Percentiles rank a stretch among this genome's conserved stretches.
Evolutionary conservation across 1,140 invertebrate genomes (phyloP).

Genomic region (Aleiodes sp.): DNA sequence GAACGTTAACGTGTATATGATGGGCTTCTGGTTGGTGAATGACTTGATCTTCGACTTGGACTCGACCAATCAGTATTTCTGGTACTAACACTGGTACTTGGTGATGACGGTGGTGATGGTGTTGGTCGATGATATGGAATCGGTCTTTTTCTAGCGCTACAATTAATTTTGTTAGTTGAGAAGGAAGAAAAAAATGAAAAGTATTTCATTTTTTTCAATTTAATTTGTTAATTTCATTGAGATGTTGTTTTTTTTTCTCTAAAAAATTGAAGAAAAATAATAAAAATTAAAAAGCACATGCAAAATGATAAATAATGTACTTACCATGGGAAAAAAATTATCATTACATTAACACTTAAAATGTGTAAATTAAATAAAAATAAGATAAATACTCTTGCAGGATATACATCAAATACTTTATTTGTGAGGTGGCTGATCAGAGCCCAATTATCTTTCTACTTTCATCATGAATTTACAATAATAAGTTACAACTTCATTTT

Average conservation of each 20-base stretch:
- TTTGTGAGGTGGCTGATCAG: not conserved
- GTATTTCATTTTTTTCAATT: not conserved
- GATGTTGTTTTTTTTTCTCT: no score
- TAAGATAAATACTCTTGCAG: not conserved
- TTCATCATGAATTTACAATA: not conserved
- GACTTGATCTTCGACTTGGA: slow-evolving; percentile 61
- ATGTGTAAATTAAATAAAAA: slow-evolving; percentile 5
- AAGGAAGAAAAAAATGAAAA: slow-evolving; percentile 32
- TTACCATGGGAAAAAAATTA: not conserved
- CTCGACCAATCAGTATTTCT: slow-evolving; percentile 66
- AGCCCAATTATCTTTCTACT: not conserved
- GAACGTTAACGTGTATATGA: slow-evolving; percentile 50
- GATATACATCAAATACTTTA: slow-evolving; percentile 12
- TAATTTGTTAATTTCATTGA: not conserved
- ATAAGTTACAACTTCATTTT: not conserved
- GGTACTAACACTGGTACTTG: slow-evolving; percentile 73
- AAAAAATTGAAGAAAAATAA: no score
- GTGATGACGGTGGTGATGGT: slow-evolving; percentile 76
- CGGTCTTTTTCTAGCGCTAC: slow-evolving; percentile 87
- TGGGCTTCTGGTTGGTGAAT: slow-evolving; percentile 59
- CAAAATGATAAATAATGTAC: no score
- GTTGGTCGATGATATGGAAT: slow-evolving; percentile 88
- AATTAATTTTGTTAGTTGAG: slow-evolving; percentile 54
- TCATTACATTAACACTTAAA: not conserved
- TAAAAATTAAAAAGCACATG: no score